Evolutionary conservation across 2,797 vertebrate species (phyloP), one percentile per base, ranked within the genome.

Genomic region (Micrastur ruficollis): DNA sequence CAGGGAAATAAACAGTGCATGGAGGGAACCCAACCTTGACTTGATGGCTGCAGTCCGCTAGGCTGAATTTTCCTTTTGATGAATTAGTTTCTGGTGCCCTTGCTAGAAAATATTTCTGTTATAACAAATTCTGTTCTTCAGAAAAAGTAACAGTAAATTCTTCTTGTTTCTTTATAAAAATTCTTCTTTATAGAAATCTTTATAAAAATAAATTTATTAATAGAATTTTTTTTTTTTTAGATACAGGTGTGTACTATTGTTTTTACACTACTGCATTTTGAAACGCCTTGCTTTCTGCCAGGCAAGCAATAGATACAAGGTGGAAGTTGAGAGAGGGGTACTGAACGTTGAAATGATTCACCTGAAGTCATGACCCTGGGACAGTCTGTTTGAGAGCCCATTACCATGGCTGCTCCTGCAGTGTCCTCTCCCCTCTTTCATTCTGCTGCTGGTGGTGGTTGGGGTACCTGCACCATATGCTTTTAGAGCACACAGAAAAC

Each of bases 401-500:
- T 3, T 27, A 8, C 44, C 7, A 2, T 4, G 31, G 29, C 22
- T 75, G 32, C 25, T 63, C 20, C 67, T 70, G 29, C 63, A 22
- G 25, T 15, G 29, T 66, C 44, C 9, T 76, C 23, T 59, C 14
- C n/a, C 23, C 5, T 42, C 6, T n/a, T 66, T 66, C 13, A 3
- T 59, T 80, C 71, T 82, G 22, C 27, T 50, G 14, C 38, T 70
- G 7, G 6, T 46, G 27, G 18, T 67, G 25, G 19, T 21, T 47
- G 42, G 16, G 17, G 20, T 63, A 14, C 31, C 27, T 56, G 82
- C 17, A 26, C 31, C 9, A 2, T 16, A 12, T 0, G 0, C 49
- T 74, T 58, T n/a, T 56, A 53, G 18, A 68, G 34, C 16, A 40
- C 29, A 7, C 1, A 53, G 34, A 72, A 75, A 66, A 81, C 27